phyloP scores from a whole-genome alignment of 2,888 invertebrate species.

The Cheilosia urbana region DNA sequence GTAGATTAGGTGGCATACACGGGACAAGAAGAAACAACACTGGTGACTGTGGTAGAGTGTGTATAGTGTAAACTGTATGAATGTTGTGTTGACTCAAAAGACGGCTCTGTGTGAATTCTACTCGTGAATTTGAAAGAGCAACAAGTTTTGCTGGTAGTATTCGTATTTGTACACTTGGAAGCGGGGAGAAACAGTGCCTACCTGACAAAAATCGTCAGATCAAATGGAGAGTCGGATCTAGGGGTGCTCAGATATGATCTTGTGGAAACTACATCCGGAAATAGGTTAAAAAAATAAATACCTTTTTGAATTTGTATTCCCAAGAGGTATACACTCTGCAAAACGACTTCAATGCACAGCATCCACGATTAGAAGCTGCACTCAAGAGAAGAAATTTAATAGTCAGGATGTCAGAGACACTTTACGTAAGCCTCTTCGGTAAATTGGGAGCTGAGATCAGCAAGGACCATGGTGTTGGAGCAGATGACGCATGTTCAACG shows the following conservation, averaged over 20 bases:
- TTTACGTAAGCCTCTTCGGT: too few species aligned
- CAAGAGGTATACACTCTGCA: too few species aligned
- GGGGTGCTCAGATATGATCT: conserved; percentile 17
- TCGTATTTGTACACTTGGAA: conserved; percentile 10
- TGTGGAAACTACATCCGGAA: too few species aligned
- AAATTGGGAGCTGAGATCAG: too few species aligned
- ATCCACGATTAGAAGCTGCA: too few species aligned
- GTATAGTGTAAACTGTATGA: neutral
- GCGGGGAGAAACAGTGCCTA: conserved; percentile 61
- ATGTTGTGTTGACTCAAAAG: conserved; percentile 15
- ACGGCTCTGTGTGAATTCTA: conserved; percentile 1
- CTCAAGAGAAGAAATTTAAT: too few species aligned
- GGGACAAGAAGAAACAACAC: conserved; percentile 34
- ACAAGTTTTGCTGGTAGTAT: conserved; percentile 57
- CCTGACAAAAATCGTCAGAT: conserved; percentile 42
- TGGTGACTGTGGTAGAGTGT: conserved; percentile 30
- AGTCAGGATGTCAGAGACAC: too few species aligned
- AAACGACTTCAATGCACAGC: too few species aligned
- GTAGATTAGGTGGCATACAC: conserved; percentile 65
- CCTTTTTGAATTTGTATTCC: too few species aligned
- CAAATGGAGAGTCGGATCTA: conserved; percentile 29
- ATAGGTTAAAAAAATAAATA: too few species aligned
- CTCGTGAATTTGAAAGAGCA: conserved; percentile 56
- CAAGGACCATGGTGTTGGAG: too few species aligned
- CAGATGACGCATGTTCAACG: too few species aligned